Evolutionary conservation across 2,113 vertebrate genomes (phyloP).

Genomic region (Corvus hawaiiensis): DNA sequence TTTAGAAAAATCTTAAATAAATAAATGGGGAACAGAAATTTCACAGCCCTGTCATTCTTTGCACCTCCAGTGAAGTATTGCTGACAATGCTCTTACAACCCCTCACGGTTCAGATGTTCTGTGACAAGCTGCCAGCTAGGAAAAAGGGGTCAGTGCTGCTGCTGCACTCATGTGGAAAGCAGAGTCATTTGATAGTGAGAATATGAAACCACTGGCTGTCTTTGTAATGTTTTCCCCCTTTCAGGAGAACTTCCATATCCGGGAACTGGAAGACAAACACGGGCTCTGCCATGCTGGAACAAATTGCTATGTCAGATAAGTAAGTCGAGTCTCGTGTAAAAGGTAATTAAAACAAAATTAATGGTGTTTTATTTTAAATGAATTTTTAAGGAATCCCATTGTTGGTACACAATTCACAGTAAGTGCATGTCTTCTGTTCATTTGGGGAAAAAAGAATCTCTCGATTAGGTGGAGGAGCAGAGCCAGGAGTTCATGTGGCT

Average conservation of each 20-base stretch:
- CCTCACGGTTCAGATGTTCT: rapidly evolving
- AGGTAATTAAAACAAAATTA: neutral
- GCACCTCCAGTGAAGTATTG: neutral
- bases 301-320: slow-evolving; percentile 99
- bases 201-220: neutral
- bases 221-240: slow-evolving; percentile 44
- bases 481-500: neutral
- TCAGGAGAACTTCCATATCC: slow-evolving; percentile 97
- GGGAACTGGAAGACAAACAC: slow-evolving; percentile 99
- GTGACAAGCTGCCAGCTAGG: neutral
- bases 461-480: neutral
- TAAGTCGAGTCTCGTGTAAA: slow-evolving; percentile 67
- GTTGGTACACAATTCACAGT: neutral
- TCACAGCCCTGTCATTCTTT: neutral
- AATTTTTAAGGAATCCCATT: neutral
- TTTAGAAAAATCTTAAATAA: neutral
- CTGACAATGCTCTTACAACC: neutral
- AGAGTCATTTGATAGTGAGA: neutral
- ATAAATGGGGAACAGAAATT: neutral
- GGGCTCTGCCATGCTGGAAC: slow-evolving; percentile 97
- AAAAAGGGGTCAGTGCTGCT: neutral
- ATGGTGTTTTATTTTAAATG: neutral
- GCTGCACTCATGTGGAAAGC: neutral
- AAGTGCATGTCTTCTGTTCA: neutral
- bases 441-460: neutral